Conservation (phyloP, 1,140 invertebrate species). For the Danaus plexippus region DNA sequence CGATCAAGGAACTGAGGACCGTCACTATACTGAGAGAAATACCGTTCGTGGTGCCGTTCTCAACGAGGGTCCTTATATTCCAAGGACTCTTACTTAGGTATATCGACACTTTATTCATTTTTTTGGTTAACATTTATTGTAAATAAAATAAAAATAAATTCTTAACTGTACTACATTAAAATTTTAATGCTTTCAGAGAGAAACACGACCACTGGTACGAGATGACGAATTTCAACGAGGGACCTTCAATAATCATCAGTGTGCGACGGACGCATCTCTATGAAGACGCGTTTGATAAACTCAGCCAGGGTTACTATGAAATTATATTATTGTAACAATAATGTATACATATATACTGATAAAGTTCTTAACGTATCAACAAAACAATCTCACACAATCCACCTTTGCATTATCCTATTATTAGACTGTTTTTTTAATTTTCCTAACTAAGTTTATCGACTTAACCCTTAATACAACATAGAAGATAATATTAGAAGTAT, state of each 20-base stretch:
- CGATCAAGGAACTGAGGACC: slow-evolving; percentile 89
- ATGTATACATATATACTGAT: too few relatives aligned
- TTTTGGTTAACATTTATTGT: not conserved
- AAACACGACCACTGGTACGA: slow-evolving; percentile 83
- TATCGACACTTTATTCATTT: not conserved
- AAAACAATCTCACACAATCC: too few relatives aligned
- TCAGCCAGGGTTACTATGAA: slow-evolving; percentile 72
- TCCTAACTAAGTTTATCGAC: too few relatives aligned
- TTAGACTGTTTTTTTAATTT: too few relatives aligned
- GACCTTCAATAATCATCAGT: slow-evolving; percentile 83
- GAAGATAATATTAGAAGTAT: too few relatives aligned
- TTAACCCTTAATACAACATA: too few relatives aligned
- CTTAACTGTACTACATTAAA: too few relatives aligned
- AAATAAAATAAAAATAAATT: too few relatives aligned
- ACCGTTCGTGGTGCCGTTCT: slow-evolving; percentile 94
- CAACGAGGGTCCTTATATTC: slow-evolving; percentile 88
- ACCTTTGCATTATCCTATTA: too few relatives aligned
- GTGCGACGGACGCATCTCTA: slow-evolving; percentile 94
- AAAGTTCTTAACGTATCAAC: too few relatives aligned
- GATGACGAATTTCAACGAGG: slow-evolving; percentile 80
- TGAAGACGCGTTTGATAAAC: slow-evolving; percentile 96
- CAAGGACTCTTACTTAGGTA: slow-evolving; percentile 78
- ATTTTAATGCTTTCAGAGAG: slow-evolving; percentile 73
- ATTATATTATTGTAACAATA: too few relatives aligned
- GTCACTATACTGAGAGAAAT: slow-evolving; percentile 91